Percentiles rank a stretch among this genome's conserved stretches.
Conservation (phyloP, 2,888 invertebrate genomes). For the Drosophila histrio region DNA sequence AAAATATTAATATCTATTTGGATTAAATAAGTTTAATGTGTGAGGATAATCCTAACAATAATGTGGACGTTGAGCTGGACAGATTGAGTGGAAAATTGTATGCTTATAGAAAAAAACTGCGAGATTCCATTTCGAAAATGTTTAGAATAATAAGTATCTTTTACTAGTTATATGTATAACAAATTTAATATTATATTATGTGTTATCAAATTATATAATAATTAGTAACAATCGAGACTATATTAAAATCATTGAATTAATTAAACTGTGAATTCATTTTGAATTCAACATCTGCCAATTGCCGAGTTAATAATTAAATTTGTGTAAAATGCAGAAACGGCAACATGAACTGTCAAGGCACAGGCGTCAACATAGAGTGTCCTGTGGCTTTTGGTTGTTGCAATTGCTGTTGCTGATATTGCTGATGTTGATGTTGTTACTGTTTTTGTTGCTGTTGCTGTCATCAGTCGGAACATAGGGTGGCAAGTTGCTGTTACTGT, state of each 20-base stretch:
- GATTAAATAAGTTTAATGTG: not conserved
- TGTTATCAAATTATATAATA: too few species aligned
- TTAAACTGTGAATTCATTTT: not conserved
- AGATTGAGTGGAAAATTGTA: too few species aligned
- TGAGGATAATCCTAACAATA: too few species aligned
- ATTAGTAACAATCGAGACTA: not conserved
- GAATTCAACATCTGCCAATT: not conserved
- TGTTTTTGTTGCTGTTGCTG: conserved; percentile 21
- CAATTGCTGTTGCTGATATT: conserved; percentile 5
- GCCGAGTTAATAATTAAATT: conserved; percentile 21
- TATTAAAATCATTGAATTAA: not conserved
- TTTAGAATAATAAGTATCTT: too few species aligned
- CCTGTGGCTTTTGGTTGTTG: conserved; percentile 35
- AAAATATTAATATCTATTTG: too few species aligned
- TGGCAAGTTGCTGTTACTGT: conserved; percentile 12
- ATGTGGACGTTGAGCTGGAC: not conserved
- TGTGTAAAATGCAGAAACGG: conserved; percentile 12
- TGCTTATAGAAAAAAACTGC: too few species aligned
- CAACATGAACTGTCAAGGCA: conserved; percentile 14
- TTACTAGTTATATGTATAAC: too few species aligned
- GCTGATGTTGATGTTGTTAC: conserved; percentile 29
- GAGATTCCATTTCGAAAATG: too few species aligned
- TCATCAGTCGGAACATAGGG: conserved; percentile 13
- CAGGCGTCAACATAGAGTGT: conserved; percentile 25
- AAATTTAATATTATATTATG: too few species aligned